Evolutionary conservation across 1,140 invertebrate genomes (phyloP).

Genomic region (Orchesella cincta): DNA sequence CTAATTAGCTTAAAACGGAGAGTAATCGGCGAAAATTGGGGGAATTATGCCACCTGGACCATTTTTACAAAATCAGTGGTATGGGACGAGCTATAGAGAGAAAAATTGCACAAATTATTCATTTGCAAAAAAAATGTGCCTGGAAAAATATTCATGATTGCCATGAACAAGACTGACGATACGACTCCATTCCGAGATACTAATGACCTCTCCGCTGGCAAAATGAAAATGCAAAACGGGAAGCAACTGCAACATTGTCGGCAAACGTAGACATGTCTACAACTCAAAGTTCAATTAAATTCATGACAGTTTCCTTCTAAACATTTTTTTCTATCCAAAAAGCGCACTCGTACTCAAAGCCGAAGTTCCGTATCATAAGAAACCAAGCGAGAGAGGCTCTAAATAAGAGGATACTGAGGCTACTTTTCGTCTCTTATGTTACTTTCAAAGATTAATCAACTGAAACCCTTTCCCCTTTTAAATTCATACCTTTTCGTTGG

Average conservation of each 20-base stretch:
- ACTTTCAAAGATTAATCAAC: background rate
- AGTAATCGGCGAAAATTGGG: no score
- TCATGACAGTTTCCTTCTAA: no score
- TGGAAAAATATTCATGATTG: background rate
- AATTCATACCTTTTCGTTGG: background rate
- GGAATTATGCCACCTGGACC: constrained; percentile 20
- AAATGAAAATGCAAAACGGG: no score
- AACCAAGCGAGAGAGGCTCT: background rate
- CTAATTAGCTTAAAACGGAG: background rate
- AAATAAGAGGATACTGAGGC: background rate
- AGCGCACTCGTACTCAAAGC: no score
- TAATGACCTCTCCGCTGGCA: no score
- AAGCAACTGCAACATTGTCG: no score
- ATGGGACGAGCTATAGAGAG: background rate
- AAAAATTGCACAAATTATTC: background rate
- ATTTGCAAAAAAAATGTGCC: background rate
- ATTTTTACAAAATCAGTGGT: background rate
- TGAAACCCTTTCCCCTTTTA: background rate
- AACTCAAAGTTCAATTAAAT: no score
- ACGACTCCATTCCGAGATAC: no score
- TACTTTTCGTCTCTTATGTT: background rate
- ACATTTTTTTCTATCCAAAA: no score
- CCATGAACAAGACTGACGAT: no score
- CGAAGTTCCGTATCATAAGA: no score
- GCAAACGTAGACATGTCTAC: no score